These are phyloP conservation scores for Ceramica pisi DNA, from an alignment of 2,888 invertebrate genomes.

Conservation along the genomic window DNA sequence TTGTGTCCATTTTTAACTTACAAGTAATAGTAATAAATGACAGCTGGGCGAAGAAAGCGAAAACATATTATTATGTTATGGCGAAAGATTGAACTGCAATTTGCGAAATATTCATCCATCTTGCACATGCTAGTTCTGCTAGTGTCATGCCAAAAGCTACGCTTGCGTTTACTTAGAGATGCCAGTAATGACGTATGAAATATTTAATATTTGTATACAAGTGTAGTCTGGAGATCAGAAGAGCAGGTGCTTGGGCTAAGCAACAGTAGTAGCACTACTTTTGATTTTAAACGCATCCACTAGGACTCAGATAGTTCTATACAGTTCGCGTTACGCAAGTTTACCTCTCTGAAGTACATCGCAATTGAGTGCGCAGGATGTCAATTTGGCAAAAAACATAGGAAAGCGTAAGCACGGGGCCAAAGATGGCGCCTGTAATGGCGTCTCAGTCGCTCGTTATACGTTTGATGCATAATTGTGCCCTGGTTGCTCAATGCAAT, in stretches of 20 bases:
- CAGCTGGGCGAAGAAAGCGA: conserved; percentile 5
- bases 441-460: too few relatives aligned
- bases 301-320: neutral
- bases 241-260: neutral
- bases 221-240: neutral
- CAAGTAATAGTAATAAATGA: neutral
- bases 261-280: neutral
- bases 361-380: too few relatives aligned
- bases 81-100: neutral
- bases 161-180: neutral
- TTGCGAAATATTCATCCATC: conserved; percentile 22
- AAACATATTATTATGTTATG: neutral
- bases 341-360: too few relatives aligned
- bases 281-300: neutral
- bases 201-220: neutral
- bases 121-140: conserved; percentile 3
- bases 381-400: too few relatives aligned
- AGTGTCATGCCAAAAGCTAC: neutral
- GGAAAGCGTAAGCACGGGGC: too few relatives aligned
- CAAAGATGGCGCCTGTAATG: too few relatives aligned
- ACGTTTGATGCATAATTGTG: too few relatives aligned
- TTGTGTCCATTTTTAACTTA: conserved; percentile 21
- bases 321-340: too few relatives aligned
- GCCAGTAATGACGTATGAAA: neutral
- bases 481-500: too few relatives aligned